phyloP scores from a whole-genome alignment of 2,888 invertebrate species.

The Chirona hameri region DNA sequence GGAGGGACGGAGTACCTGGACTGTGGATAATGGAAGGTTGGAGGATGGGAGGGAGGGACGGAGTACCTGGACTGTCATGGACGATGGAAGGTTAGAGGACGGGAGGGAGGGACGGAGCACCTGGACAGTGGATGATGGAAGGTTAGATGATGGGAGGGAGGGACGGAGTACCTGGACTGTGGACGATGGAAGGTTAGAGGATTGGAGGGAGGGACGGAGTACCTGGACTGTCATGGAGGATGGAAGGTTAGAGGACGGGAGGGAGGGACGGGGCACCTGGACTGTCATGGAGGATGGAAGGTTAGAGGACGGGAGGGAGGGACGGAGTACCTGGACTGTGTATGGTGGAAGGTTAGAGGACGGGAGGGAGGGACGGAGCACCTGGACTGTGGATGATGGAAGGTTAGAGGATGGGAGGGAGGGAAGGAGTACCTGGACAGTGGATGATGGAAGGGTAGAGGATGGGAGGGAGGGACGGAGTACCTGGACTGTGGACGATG shows the following conservation, averaged over 20 bases:
- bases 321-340: slow-evolving; percentile 62
- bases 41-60: background rate
- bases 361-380: background rate
- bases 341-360: slow-evolving; percentile 46
- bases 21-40: background rate
- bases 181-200: background rate
- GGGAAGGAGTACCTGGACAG: no score
- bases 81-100: slow-evolving; percentile 46
- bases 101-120: background rate
- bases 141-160: no score
- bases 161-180: no score
- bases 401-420: no score
- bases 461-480: background rate
- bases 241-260: slow-evolving; percentile 44
- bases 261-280: background rate
- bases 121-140: no score
- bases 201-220: slow-evolving; percentile 45
- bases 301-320: background rate
- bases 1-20: background rate
- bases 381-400: no score
- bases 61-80: slow-evolving; percentile 66
- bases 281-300: background rate
- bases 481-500: slow-evolving; percentile 61
- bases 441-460: background rate
- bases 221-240: slow-evolving; percentile 64